Conservation (phyloP, 2,113 vertebrate genomes). For the Australoheros scitulus region DNA sequence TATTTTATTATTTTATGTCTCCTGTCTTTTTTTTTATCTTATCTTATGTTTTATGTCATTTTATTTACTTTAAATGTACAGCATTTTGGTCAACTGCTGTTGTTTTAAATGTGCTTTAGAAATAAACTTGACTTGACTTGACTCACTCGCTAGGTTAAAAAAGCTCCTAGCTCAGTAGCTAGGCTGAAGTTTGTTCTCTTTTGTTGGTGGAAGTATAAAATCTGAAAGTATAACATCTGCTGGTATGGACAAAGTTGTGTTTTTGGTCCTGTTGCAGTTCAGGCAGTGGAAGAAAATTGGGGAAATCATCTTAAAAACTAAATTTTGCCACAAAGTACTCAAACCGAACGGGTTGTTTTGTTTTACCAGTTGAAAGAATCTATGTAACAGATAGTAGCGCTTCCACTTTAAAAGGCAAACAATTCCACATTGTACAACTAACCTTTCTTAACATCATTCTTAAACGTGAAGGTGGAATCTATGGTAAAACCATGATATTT, state of each 20-base stretch:
- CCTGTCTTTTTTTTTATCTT: too few species aligned
- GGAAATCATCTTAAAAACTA: neutral
- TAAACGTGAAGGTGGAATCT: too few species aligned
- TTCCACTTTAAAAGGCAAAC: neutral
- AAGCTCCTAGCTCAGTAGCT: neutral
- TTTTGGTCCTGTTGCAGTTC: neutral
- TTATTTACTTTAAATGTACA: too few species aligned
- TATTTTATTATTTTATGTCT: too few species aligned
- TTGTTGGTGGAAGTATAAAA: neutral
- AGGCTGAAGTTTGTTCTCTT: neutral
- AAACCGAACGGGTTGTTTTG: neutral
- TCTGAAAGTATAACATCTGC: neutral
- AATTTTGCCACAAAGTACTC: neutral
- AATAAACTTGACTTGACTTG: too few species aligned
- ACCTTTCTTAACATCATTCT: too few species aligned
- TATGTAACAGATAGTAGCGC: neutral
- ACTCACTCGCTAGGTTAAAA: neutral
- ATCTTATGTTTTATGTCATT: too few species aligned
- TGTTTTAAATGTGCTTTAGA: too few species aligned
- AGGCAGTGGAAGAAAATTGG: neutral
- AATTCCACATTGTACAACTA: neutral
- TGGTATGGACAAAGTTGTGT: neutral
- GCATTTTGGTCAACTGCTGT: too few species aligned
- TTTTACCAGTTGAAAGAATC: neutral
- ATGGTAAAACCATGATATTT: too few species aligned